Evolutionary conservation across 2,797 vertebrate species (phyloP).

Genomic region (Chaetodon trifasciatus): DNA sequence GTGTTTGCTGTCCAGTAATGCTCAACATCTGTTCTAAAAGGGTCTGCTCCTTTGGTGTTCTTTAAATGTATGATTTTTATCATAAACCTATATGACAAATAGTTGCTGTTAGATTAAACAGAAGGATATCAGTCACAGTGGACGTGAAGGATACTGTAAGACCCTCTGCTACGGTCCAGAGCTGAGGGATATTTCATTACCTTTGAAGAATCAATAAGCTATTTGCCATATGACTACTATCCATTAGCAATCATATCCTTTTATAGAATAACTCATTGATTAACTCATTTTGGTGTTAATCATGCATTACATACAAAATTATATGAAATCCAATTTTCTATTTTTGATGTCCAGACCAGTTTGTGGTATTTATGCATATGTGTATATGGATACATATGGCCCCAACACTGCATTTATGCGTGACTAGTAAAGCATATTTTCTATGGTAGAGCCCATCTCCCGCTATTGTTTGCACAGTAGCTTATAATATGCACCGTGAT

Average conservation of each 20-base stretch:
- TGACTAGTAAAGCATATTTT: constrained; percentile 79
- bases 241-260: constrained; percentile 70
- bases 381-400: constrained; percentile 82
- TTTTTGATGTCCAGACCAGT: constrained; percentile 81
- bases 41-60: constrained; percentile 58
- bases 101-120: constrained; percentile 47
- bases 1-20: constrained; percentile 61
- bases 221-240: constrained; percentile 68
- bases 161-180: constrained; percentile 43
- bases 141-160: constrained; percentile 40
- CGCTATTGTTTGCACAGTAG: constrained; percentile 83
- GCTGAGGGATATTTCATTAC: constrained; percentile 61
- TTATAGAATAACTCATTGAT: constrained; percentile 71
- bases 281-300: constrained; percentile 79
- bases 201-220: constrained; percentile 72
- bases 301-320: constrained; percentile 66
- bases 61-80: constrained; percentile 55
- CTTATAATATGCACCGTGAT: constrained; percentile 83
- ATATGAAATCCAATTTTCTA: constrained; percentile 76
- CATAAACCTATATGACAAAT: constrained; percentile 48
- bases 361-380: constrained; percentile 83
- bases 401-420: constrained; percentile 77
- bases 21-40: constrained; percentile 51
- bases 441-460: constrained; percentile 78
- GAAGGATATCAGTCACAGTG: constrained; percentile 50